These are phyloP conservation scores for Melanotaenia maccullochi DNA, from an alignment of 2,797 vertebrate species.

Conservation along the genomic window DNA sequence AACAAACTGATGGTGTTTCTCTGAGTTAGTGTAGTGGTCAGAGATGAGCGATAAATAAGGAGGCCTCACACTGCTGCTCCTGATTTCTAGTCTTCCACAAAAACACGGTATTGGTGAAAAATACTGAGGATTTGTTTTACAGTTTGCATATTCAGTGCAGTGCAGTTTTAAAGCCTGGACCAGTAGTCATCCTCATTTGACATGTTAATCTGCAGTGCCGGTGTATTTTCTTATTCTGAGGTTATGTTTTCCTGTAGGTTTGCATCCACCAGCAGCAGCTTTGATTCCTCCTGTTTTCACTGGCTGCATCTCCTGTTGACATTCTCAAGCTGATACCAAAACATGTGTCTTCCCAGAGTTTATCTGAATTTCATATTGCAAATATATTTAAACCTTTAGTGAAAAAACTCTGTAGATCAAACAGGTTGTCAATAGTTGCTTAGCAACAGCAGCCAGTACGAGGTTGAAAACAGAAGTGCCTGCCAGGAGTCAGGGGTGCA, in stretches of 20 bases:
- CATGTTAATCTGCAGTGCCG: slow-evolving; percentile 44
- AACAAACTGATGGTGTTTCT: not conserved
- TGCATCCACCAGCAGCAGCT: not conserved
- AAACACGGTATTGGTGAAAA: slow-evolving; percentile 19
- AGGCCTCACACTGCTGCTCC: not conserved
- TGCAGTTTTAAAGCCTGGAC: not conserved
- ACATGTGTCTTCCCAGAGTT: slow-evolving; percentile 8
- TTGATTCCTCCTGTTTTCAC: not conserved
- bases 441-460: slow-evolving; percentile 64
- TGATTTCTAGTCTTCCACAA: slow-evolving; percentile 22
- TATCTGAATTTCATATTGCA: slow-evolving; percentile 28
- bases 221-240: slow-evolving; percentile 40
- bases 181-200: slow-evolving; percentile 46
- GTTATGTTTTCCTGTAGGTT: slow-evolving; percentile 29
- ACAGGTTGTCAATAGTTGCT: slow-evolving; percentile 72
- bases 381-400: slow-evolving; percentile 53
- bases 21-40: slow-evolving; percentile 1
- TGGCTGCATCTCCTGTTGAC: not conserved
- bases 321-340: slow-evolving; percentile 6
- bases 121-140: slow-evolving; percentile 18
- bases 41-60: slow-evolving; percentile 2
- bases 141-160: slow-evolving; percentile 25
- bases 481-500: slow-evolving; percentile 62
- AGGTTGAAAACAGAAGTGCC: slow-evolving; percentile 59
- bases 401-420: slow-evolving; percentile 43